Evolutionary conservation across 2,888 invertebrate species (phyloP).

Genomic region (Pyrrhosoma nymphula): DNA sequence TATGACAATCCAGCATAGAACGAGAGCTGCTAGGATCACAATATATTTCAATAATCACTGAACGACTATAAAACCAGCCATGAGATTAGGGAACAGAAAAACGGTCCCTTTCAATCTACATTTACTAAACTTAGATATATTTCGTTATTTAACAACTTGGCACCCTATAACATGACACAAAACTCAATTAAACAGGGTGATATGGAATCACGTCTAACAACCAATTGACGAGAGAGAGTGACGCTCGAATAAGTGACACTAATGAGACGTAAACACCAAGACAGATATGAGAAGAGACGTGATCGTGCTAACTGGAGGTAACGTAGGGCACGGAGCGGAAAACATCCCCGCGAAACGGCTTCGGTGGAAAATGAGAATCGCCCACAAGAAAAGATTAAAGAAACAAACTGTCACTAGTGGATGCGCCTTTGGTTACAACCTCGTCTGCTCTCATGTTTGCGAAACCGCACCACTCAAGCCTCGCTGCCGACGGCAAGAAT

Average conservation of each 20-base stretch:
- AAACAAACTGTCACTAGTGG: not conserved
- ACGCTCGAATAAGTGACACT: not conserved
- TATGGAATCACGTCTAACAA: not conserved
- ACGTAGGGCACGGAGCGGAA: not conserved
- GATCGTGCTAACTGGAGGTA: not conserved
- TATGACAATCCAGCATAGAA: too few relatives aligned
- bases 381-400: not conserved
- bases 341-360: conserved; percentile 6
- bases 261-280: not conserved
- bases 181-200: not conserved
- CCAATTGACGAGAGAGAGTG: not conserved
- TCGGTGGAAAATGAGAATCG: not conserved
- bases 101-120: too few relatives aligned
- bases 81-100: too few relatives aligned
- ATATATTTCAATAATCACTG: too few relatives aligned
- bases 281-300: not conserved
- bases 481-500: not conserved
- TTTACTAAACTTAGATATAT: too few relatives aligned
- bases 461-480: not conserved
- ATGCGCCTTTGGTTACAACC: not conserved
- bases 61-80: too few relatives aligned
- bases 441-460: not conserved
- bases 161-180: too few relatives aligned
- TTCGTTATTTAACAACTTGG: too few relatives aligned
- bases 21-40: too few relatives aligned